Evolutionary conservation across 2,888 invertebrate species (phyloP).

Genomic region (Melanchra persicariae): DNA sequence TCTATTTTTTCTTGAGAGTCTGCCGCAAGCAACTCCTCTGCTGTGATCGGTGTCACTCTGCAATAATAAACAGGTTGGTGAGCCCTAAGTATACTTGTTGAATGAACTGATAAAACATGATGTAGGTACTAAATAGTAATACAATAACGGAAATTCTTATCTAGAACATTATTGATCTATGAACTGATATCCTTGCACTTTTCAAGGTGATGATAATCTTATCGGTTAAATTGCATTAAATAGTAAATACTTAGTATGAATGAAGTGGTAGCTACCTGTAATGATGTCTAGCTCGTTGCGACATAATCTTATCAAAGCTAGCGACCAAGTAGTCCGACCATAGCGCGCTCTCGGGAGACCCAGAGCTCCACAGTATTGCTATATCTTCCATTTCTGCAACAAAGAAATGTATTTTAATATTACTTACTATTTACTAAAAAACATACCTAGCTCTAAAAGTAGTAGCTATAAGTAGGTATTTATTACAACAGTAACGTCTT

Average conservation of each 20-base stretch:
- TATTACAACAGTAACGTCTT: slow-evolving; percentile 3
- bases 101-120: slow-evolving; percentile 4
- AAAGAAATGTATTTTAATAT: slow-evolving; percentile 56
- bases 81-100: background rate
- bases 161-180: slow-evolving; percentile 29
- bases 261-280: slow-evolving; percentile 90
- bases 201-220: slow-evolving; percentile 11
- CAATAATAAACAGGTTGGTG: slow-evolving; percentile 61
- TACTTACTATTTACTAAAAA: too few relatives aligned
- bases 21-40: slow-evolving; percentile 92
- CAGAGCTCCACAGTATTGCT: slow-evolving; percentile 94
- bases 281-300: slow-evolving; percentile 94
- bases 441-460: background rate
- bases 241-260: background rate
- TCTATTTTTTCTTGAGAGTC: slow-evolving; percentile 89
- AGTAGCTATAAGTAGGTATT: background rate
- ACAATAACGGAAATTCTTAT: slow-evolving; percentile 20
- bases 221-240: slow-evolving; percentile 16
- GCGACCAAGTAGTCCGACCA: slow-evolving; percentile 96
- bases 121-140: background rate
- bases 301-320: slow-evolving; percentile 96
- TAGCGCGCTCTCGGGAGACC: slow-evolving; percentile 94
- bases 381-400: slow-evolving; percentile 94
- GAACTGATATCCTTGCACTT: background rate
- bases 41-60: slow-evolving; percentile 94